Evolutionary conservation across 2,113 vertebrate genomes (phyloP).

Genomic region (Pogonocichla stellata): DNA sequence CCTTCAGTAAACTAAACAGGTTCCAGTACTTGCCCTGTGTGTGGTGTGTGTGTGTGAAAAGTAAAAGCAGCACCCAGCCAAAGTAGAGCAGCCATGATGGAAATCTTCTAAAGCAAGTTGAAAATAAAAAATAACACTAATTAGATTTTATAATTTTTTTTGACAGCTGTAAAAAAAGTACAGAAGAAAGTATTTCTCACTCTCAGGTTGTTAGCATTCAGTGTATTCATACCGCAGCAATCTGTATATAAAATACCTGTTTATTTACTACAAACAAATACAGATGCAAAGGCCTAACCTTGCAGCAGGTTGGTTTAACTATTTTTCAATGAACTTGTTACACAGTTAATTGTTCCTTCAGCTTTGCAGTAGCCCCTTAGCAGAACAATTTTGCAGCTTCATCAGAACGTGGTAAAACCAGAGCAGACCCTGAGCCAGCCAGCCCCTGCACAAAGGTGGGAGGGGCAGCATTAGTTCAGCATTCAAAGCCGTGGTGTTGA

Average conservation of each 20-base stretch:
- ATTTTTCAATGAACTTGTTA: not conserved
- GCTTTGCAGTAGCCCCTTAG: not conserved
- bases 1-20: not conserved
- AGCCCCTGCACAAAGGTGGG: not conserved
- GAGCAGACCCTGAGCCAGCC: not conserved
- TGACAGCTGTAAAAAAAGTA: not conserved
- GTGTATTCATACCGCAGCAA: not conserved
- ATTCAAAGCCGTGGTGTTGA: not conserved
- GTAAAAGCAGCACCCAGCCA: not conserved
- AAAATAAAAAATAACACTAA: not conserved
- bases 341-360: not conserved
- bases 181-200: not conserved
- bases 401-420: not conserved
- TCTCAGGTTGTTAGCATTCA: not conserved
- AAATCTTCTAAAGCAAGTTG: not conserved
- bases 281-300: not conserved
- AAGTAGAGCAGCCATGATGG: rapidly evolving
- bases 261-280: not conserved
- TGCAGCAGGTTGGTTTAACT: not conserved
- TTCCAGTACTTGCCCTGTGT: not conserved
- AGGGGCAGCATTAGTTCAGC: not conserved
- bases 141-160: not conserved
- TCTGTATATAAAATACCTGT: not conserved
- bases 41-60: rapidly evolving
- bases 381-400: not conserved